Conservation (phyloP, 2,797 vertebrate genomes). For the Coranthus polyacanthus region DNA sequence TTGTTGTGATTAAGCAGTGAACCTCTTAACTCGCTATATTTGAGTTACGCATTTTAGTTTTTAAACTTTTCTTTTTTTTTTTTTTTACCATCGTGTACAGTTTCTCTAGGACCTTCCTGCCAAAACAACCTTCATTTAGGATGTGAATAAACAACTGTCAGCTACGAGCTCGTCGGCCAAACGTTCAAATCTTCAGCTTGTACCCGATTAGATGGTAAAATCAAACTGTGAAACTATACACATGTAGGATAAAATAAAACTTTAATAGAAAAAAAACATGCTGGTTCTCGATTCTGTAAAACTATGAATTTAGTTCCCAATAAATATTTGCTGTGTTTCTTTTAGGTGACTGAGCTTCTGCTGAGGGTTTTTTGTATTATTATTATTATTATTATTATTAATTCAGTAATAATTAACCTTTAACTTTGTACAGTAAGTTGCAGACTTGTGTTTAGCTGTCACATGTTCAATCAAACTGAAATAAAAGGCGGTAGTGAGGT, state of each 20-base stretch:
- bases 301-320: constrained; percentile 18
- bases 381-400: background rate
- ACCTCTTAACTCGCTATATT: constrained; percentile 81
- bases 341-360: background rate
- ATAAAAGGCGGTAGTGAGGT: background rate
- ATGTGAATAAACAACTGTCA: no score
- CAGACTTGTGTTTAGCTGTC: background rate
- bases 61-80: constrained; percentile 38
- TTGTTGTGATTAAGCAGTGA: constrained; percentile 84
- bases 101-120: constrained; percentile 19
- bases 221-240: background rate
- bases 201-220: no score
- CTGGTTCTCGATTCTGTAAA: background rate
- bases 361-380: background rate
- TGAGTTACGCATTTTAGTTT: constrained; percentile 74
- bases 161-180: no score
- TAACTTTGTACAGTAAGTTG: background rate
- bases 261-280: background rate
- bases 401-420: background rate
- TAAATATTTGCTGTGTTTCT: constrained; percentile 2
- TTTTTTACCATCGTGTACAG: constrained; percentile 35
- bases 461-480: constrained; percentile 1
- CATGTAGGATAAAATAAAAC: no score
- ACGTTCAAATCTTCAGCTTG: no score
- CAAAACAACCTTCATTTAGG: background rate